phyloP scores from a whole-genome alignment of 1,140 invertebrate species.

The Drosophila mauritiana region DNA sequence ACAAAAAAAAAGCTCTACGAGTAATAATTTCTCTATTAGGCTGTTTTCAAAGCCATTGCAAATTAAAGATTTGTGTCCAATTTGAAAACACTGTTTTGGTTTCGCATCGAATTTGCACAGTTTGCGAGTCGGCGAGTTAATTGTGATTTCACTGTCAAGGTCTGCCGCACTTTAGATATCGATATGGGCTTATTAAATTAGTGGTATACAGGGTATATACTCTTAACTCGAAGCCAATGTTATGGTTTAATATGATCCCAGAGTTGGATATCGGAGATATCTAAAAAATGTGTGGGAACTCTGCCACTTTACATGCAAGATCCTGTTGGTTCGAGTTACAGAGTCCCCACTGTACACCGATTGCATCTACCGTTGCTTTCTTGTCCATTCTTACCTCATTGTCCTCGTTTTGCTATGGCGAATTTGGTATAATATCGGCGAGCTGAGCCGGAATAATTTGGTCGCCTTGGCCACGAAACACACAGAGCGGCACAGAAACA shows the following conservation, averaged over 20 bases:
- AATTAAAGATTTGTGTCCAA: background rate
- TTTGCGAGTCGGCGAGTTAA: background rate
- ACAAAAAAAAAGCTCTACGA: background rate
- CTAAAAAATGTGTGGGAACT: too few relatives aligned
- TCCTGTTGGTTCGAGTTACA: background rate
- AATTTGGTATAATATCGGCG: background rate
- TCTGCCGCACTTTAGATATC: background rate
- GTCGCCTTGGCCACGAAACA: constrained; percentile 24
- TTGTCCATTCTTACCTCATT: constrained; percentile 36
- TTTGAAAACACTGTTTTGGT: background rate
- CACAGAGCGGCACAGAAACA: background rate
- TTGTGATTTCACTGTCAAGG: constrained; percentile 2
- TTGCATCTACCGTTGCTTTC: constrained; percentile 3
- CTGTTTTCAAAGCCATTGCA: background rate
- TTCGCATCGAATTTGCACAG: constrained; percentile 18
- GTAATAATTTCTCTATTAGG: background rate
- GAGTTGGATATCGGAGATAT: too few relatives aligned
- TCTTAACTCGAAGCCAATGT: background rate
- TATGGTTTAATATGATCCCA: too few relatives aligned
- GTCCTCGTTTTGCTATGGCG: background rate
- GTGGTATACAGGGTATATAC: background rate
- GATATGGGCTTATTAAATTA: background rate
- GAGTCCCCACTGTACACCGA: background rate
- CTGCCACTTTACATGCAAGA: too few relatives aligned
- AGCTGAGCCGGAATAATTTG: background rate